Evolutionary conservation across 1,140 invertebrate genomes (phyloP), one percentile per base, ranked within the genome.

Genomic region (Drosophila kepulauana): DNA sequence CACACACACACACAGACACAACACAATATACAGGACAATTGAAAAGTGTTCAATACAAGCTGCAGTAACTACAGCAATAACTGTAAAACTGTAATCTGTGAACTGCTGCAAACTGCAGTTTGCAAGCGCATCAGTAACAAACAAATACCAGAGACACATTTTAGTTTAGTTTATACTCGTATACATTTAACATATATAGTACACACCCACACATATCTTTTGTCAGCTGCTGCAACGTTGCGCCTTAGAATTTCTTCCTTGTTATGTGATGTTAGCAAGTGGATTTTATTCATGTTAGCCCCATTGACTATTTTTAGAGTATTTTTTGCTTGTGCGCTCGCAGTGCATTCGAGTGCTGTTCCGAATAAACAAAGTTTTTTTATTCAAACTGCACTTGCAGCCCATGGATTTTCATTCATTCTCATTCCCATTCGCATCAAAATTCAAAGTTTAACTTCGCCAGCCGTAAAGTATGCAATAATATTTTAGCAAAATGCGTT

Each of bases 361-460:
- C 65, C 73, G 80, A 87, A 87, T 88, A 87, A 87, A 88, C 35
- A 62, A 78, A 61, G 68, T 80, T 59, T 52, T 79, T 82, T 80
- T 71, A 79, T 73, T 70, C 63, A 66, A 69, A 61, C 11, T 52
- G 48, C 56, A 62, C 13, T 49, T 20, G 59, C 20, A 16, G 5
- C 5, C 16, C 13, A 28, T 43, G 28, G 11, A 16, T 62, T 62
- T 62, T 62, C 5, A 45, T 49, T 62, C 20, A 25, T 25, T 25
- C 20, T 4, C 20, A 25, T 25, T 25, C 20, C 20, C 20, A 25
- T 48, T 33, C 25, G 6, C 25, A 28, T 35, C 28, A 11, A 16
- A 28, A 30, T 28, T 41, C 41, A 30, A 54, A 6, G 8, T 38
- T 16, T 41, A 41, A 41, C 16, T 5, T 2, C n/a, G 15, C 15